Evolutionary conservation across 2,113 vertebrate species (phyloP), one percentile per base, ranked within the genome.

Genomic region (Rousettus leschenaultii): DNA sequence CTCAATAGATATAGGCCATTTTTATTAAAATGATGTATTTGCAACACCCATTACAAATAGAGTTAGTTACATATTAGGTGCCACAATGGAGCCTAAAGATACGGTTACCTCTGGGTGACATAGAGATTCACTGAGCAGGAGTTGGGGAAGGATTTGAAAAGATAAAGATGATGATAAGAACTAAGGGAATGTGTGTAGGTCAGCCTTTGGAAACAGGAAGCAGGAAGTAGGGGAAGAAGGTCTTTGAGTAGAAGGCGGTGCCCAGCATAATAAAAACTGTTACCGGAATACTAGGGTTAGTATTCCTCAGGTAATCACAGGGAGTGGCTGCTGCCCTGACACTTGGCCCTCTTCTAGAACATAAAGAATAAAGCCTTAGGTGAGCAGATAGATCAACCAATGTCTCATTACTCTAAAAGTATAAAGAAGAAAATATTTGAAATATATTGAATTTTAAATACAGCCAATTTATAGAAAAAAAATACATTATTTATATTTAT

Each of bases 341-440:
- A 28, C 19, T 7, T 55, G 88, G 12, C 24, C 66, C 86, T 71
- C 53, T 96, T 95, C 30, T 96, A 55, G 86, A 95, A 95, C 57
- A 80, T 19, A 45, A 92, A 89, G 40, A 96, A 82, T 19, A 43
- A 83, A 85, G 22, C n/a, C 40, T 95, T 65, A 87, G 66, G 88
- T 61, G 66, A 30, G 7, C 45, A 82, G 28, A n/a, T 3, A 35
- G 6, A 45, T 66, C 40, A 85, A 19, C 0, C 7, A 13, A 43
- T 33, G 16, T 94, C 59, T 65, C 74, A 63, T 65, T 75, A 71
- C 7, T 19, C 51, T 84, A 63, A 65, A 43, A 73, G 28, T 3
- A 45, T 53, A 35, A 75, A 40, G 35, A 66, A 7, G 13, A 78
- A 57, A 71, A 65, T 14, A 68, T 66, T 73, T 73, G n/a, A 10